A percentile compares a stretch with the other conserved stretches of the same genome.
Evolutionary conservation across 2,113 vertebrate genomes (phyloP).

Genomic region (Gracilinanus agilis): DNA sequence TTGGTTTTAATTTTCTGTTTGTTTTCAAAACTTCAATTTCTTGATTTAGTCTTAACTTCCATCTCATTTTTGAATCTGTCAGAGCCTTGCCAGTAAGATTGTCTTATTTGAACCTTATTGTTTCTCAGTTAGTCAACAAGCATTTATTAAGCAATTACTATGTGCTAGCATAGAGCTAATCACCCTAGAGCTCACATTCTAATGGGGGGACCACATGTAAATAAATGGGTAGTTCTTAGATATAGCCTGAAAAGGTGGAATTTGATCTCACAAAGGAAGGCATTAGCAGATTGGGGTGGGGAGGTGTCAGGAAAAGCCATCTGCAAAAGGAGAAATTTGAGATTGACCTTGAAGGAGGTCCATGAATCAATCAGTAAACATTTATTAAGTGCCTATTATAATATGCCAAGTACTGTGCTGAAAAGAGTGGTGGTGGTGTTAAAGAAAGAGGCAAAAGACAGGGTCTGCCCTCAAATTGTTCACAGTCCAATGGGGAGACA

Average conservation of each 20-base stretch:
- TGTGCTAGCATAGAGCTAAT: neutral
- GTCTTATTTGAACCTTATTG: neutral
- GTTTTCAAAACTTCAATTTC: neutral
- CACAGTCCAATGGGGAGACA: too few species aligned
- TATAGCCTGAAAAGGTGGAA: neutral
- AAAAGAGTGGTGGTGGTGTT: too few species aligned
- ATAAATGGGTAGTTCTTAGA: neutral
- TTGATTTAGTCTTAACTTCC: constrained; percentile 1
- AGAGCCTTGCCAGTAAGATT: neutral
- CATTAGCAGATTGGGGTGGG: too few species aligned
- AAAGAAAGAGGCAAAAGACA: too few species aligned
- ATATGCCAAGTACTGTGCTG: too few species aligned
- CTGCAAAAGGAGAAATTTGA: too few species aligned
- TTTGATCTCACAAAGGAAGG: neutral
- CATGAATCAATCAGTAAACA: too few species aligned
- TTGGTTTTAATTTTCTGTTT: constrained; percentile 3
- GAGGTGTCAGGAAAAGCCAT: too few species aligned
- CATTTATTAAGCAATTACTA: neutral
- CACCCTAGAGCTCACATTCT: neutral
- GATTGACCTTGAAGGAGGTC: too few species aligned
- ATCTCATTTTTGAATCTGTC: neutral
- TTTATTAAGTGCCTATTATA: too few species aligned
- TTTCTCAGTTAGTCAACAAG: neutral
- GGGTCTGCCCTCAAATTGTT: too few species aligned
- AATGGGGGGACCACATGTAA: neutral